A percentile compares a stretch with the other conserved stretches of the same genome.
These are phyloP conservation scores for Phrynocephalus forsythii DNA, from an alignment of 2,797 vertebrate species.

Conservation along the genomic window DNA sequence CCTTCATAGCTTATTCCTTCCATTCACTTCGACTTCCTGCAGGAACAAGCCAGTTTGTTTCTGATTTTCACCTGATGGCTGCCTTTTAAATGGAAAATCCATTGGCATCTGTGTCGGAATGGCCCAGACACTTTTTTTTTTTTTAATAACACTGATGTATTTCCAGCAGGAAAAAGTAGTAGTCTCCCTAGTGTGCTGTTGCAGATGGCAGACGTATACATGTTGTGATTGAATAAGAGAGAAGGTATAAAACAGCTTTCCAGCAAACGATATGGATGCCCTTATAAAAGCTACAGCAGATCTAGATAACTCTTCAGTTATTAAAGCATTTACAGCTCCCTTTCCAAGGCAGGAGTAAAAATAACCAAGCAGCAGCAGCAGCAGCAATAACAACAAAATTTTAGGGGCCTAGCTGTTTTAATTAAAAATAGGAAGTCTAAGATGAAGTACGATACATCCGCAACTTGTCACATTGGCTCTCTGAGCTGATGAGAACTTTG, in stretches of 20 bases:
- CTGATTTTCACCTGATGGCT: constrained; percentile 54
- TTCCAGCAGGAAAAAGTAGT: constrained; percentile 52
- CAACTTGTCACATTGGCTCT: constrained; percentile 40
- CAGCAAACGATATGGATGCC: constrained; percentile 51
- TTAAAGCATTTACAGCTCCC: constrained; percentile 59
- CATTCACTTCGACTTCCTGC: constrained; percentile 22
- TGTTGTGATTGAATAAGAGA: constrained; percentile 68
- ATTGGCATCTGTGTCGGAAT: constrained; percentile 41
- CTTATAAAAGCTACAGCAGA: constrained; percentile 59
- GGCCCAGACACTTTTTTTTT: constrained; percentile 52
- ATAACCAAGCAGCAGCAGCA: constrained; percentile 13
- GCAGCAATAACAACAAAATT: background rate
- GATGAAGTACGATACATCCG: constrained; percentile 30
- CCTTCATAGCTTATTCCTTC: background rate
- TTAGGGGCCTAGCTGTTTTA: background rate
- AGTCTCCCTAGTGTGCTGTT: constrained; percentile 60
- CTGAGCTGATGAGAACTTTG: constrained; percentile 42
- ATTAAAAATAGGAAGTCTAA: background rate
- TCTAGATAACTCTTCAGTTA: constrained; percentile 57
- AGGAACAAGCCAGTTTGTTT: constrained; percentile 36
- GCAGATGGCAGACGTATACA: constrained; percentile 63
- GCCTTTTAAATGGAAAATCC: constrained; percentile 36
- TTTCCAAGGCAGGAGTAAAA: constrained; percentile 46
- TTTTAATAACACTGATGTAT: constrained; percentile 47
- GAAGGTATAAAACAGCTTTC: constrained; percentile 62